A percentile compares a stretch with the other conserved stretches of the same genome.
Evolutionary conservation across 2,888 invertebrate genomes (phyloP).

Genomic region (Tortricodes alternella): DNA sequence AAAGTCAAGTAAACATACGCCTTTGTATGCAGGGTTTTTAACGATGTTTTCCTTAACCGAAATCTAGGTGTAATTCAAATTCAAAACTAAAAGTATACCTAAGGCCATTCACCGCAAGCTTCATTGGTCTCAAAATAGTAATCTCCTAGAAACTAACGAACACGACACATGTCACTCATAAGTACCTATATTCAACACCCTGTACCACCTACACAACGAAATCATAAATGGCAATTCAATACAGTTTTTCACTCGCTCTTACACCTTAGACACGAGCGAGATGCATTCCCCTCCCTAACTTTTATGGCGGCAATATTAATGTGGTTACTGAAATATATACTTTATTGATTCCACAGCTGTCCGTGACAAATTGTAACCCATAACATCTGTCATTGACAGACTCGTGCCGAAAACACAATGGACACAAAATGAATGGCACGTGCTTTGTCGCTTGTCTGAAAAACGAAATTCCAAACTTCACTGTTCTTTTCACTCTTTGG

Average conservation of each 20-base stretch:
- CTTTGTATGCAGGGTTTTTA: no score
- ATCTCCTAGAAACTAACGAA: no score
- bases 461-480: no score
- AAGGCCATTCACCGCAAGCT: no score
- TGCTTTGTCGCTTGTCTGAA: constrained; percentile 8
- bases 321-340: constrained; percentile 8
- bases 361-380: constrained; percentile 26
- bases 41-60: no score
- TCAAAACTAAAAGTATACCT: no score
- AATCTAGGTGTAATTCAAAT: no score
- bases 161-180: no score
- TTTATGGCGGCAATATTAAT: background rate
- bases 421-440: constrained; percentile 27
- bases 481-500: no score
- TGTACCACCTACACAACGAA: background rate
- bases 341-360: constrained; percentile 27
- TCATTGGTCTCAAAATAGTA: no score
- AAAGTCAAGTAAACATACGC: no score
- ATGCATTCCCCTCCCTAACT: constrained; percentile 7
- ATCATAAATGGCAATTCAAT: background rate
- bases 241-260: background rate
- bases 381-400: constrained; percentile 25
- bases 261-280: background rate
- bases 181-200: background rate
- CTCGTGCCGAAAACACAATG: constrained; percentile 22